phyloP scores from a whole-genome alignment of 2,797 vertebrate genomes.

The Trematomus bernacchii region DNA sequence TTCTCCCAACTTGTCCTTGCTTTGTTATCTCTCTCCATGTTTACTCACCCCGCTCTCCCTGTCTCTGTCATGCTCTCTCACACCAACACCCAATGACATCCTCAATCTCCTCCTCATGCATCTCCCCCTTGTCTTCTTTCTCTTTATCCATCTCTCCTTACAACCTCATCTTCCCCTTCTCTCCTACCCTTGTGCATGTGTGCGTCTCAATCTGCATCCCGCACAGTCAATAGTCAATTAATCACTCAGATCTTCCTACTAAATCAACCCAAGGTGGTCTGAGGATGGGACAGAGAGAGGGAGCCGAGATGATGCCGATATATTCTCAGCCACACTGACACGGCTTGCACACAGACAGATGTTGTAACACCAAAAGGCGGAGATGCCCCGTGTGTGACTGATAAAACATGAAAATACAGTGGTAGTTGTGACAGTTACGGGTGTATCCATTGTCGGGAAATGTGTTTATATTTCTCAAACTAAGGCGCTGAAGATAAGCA shows the following conservation, averaged over 20 bases:
- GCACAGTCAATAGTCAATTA: conserved; percentile 45
- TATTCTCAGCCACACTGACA: conserved; percentile 24
- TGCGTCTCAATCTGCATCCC: conserved; percentile 35
- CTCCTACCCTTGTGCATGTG: conserved; percentile 24
- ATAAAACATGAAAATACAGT: conserved; percentile 17
- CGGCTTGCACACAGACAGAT: conserved; percentile 24
- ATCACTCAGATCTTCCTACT: conserved; percentile 53
- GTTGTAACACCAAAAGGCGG: conserved; percentile 1
- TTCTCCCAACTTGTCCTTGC: conserved; percentile 29
- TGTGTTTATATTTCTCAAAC: conserved; percentile 8
- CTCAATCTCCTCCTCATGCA: conserved; percentile 3
- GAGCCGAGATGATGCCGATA: conserved; percentile 35
- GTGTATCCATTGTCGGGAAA: background rate
- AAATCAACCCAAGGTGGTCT: conserved; percentile 57
- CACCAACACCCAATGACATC: conserved; percentile 17
- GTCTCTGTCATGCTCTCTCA: conserved; percentile 14
- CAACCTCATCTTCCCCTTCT: background rate
- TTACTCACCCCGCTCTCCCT: conserved; percentile 16
- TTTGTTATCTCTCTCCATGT: conserved; percentile 46
- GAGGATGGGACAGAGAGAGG: conserved; percentile 8
- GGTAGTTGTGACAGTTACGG: background rate
- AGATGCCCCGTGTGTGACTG: conserved; percentile 9
- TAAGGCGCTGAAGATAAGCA: background rate
- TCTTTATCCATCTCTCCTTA: conserved; percentile 3
- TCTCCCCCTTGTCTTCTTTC: conserved; percentile 7